A percentile compares a stretch with the other conserved stretches of the same genome.
phyloP scores from a whole-genome alignment of 2,888 invertebrate genomes.

The Andrena praecox region DNA sequence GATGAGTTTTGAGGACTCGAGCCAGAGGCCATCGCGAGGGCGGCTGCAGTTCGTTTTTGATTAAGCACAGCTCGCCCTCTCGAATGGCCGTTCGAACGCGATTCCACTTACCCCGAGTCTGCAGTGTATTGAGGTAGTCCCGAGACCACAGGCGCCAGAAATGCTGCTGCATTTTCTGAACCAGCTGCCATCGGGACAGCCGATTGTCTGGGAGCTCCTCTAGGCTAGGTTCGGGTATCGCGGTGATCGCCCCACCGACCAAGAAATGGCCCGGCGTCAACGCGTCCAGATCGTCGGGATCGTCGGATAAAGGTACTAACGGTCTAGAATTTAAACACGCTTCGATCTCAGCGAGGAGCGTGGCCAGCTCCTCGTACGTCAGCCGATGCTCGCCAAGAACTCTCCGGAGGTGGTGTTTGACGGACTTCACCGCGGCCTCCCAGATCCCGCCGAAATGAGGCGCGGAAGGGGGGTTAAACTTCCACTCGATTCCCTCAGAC shows the following conservation, averaged over 20 bases:
- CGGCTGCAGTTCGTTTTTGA: neutral
- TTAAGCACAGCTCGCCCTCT: neutral
- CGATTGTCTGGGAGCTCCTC: neutral
- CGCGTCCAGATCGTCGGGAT: neutral
- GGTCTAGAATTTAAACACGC: conserved; percentile 3
- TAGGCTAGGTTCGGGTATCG: neutral
- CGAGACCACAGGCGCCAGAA: neutral
- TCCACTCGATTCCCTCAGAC: neutral
- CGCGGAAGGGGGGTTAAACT: neutral
- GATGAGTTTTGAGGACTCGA: neutral
- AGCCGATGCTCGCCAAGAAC: neutral
- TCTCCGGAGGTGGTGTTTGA: conserved; percentile 1
- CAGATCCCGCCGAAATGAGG: conserved; percentile 14
- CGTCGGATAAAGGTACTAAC: neutral
- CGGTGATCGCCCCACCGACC: neutral
- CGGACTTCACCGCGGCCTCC: conserved; percentile 21
- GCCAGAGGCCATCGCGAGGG: conserved; percentile 5
- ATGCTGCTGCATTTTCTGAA: neutral
- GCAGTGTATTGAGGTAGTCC: neutral
- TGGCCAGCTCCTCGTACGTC: conserved; percentile 4
- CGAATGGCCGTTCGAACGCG: fast-evolving
- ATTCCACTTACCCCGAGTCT: neutral
- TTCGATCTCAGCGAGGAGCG: neutral
- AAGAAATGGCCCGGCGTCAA: conserved; percentile 15
- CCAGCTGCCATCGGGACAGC: neutral